Base-by-base conservation (phyloP, 2,888 invertebrate genomes). In the Parnassius mnemosyne region DNA sequence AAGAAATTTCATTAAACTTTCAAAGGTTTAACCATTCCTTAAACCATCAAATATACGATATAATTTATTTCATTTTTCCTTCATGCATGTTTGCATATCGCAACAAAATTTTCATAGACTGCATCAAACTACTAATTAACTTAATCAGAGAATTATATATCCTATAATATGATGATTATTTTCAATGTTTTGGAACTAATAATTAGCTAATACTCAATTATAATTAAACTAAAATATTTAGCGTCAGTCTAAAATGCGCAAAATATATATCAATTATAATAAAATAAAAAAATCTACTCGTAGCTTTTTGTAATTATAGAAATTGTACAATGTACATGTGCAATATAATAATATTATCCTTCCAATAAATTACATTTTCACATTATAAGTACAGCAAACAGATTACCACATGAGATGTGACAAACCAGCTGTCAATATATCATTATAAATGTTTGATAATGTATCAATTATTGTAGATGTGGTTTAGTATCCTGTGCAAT, bases 391-490 rank as follows among this genome's bases (percentile, higher is more conserved):
- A 47, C 55, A 52, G 52, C 13, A 57, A 51, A 53, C 41, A 51
- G n/a, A 50, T n/a, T 16, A 53, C 44, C 52, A 57, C 42, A 12
- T 47, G 52, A 51, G 34, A 60, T 53, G 12, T 43, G 53, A 60
- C 60, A 64, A 60, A 41, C 59, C 55, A 63, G 56, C 53, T 60
- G 66, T 66, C 49, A 54, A 63, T 70, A 76, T 78, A 75, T 34
- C 76, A 80, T 76, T 80, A 83, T 79, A 84, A 83, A 80, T 80
- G 83, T 82, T 72, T 70, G 80, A 79, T 80, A 79, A 77, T 75
- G 74, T 79, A 81, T 75, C 71, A 75, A 73, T 71, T 69, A 69
- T 72, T 71, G 71, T 71, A 70, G 67, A 67, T 71, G 69, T 68
- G 59, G 56, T 68, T 59, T 9, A 54, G 56, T 68, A 69, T 68